Conservation (phyloP, 1,140 invertebrate genomes). For the Lordiphosa collinella region DNA sequence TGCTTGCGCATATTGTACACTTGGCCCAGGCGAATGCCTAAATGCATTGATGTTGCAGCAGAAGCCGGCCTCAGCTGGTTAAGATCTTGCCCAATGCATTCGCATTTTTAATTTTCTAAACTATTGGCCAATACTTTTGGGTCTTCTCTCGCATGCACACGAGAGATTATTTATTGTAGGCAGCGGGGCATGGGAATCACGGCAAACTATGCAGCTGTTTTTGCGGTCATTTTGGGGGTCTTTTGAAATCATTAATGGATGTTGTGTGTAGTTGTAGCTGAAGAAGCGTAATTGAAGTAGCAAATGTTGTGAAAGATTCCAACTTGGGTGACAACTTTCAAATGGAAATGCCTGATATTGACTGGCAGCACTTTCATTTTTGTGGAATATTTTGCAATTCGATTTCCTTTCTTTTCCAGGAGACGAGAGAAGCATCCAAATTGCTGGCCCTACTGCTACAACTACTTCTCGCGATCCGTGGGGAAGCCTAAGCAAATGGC, state of each 20-base stretch:
- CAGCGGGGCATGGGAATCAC: slow-evolving; percentile 37
- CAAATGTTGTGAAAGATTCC: slow-evolving; percentile 25
- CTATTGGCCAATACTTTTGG: slow-evolving; percentile 61
- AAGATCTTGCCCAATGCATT: slow-evolving; percentile 55
- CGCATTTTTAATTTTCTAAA: slow-evolving; percentile 74
- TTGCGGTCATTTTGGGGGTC: slow-evolving; percentile 22
- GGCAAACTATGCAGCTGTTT: slow-evolving; percentile 29
- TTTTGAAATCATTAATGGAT: slow-evolving; percentile 16
- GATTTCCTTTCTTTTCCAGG: slow-evolving; percentile 59
- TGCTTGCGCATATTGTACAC: slow-evolving; percentile 14
- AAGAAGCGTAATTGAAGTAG: slow-evolving; percentile 58
- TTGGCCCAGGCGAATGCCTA: slow-evolving; percentile 21
- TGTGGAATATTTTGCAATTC: slow-evolving; percentile 39
- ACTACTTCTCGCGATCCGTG: slow-evolving; percentile 23
- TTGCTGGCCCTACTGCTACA: slow-evolving; percentile 14
- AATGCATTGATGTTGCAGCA: slow-evolving; percentile 12
- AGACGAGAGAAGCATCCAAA: slow-evolving; percentile 14
- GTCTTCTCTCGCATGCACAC: slow-evolving; percentile 23
- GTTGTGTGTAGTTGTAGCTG: slow-evolving; percentile 31
- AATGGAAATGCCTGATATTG: slow-evolving; percentile 56
- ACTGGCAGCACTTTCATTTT: slow-evolving; percentile 63
- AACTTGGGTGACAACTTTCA: slow-evolving; percentile 67
- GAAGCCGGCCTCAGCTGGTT: not conserved
- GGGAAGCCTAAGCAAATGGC: slow-evolving; percentile 58
- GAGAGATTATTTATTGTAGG: slow-evolving; percentile 45